These are phyloP conservation scores for Saguinus imperator DNA, from an alignment of 2,113 vertebrate species.

Conservation along the genomic window DNA sequence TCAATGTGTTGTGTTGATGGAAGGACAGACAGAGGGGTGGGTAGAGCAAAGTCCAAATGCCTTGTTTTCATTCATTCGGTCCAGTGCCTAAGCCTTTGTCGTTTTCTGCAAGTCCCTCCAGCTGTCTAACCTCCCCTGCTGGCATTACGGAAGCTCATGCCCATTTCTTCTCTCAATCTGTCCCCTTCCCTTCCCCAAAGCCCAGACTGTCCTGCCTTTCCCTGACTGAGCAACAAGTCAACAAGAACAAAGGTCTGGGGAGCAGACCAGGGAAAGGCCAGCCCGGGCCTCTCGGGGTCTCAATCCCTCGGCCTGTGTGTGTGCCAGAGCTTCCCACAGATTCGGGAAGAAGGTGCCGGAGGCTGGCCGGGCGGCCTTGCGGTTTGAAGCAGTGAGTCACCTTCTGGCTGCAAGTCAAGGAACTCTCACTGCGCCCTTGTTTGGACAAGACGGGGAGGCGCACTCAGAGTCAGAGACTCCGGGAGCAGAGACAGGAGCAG, in stretches of 20 bases:
- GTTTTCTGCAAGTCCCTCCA: constrained; percentile 8
- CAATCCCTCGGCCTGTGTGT: neutral
- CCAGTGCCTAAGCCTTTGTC: neutral
- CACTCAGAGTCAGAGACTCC: neutral
- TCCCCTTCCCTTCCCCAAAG: neutral
- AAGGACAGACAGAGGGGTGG: neutral
- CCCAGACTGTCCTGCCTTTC: neutral
- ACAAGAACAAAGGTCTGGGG: neutral
- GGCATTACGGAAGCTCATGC: neutral
- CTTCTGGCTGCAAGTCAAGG: constrained; percentile 66
- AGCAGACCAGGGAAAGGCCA: neutral
- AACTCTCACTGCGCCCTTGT: constrained; percentile 67
- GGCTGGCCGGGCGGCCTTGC: neutral
- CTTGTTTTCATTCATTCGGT: neutral
- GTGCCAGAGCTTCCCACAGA: neutral
- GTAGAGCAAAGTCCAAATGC: neutral
- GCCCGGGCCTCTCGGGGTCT: neutral
- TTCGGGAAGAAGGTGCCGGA: neutral
- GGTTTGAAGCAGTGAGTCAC: constrained; percentile 66
- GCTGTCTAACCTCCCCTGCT: neutral
- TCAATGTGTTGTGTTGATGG: fast-evolving
- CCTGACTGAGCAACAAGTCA: neutral
- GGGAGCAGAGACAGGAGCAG: neutral
- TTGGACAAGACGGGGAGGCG: constrained; percentile 41
- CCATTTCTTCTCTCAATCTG: neutral